Evolutionary conservation across 2,113 vertebrate species (phyloP).

Genomic region (Syngnathus typhle): DNA sequence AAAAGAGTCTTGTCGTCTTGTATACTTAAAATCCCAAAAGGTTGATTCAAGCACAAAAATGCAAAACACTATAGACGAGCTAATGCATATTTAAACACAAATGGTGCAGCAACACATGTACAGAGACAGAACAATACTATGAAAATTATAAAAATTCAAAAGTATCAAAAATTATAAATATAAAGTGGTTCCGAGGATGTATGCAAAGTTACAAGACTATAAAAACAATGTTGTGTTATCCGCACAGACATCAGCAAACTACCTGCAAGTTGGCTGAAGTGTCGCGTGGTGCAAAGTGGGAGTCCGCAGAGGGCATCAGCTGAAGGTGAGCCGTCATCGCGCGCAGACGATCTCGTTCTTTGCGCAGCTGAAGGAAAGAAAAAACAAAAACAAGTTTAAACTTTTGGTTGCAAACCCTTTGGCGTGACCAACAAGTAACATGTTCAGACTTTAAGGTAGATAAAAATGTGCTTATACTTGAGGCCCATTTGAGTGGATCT

Average conservation of each 20-base stretch:
- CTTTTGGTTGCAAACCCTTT: background rate
- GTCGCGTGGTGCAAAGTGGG: constrained; percentile 71
- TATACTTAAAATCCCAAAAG: too few species aligned
- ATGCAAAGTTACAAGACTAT: background rate
- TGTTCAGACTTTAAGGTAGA: background rate
- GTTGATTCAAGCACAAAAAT: too few species aligned
- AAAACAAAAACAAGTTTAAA: constrained; percentile 16
- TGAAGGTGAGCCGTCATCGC: constrained; percentile 97
- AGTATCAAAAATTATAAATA: too few species aligned
- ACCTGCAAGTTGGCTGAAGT: constrained; percentile 67
- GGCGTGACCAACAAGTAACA: background rate
- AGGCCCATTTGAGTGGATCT: background rate
- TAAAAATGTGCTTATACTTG: too few species aligned
- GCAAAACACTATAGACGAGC: too few species aligned
- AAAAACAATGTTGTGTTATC: background rate
- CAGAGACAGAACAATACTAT: too few species aligned
- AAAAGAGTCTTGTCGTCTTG: too few species aligned
- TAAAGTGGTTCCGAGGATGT: too few species aligned
- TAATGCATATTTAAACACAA: background rate
- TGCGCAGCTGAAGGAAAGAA: constrained; percentile 83
- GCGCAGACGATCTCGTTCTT: constrained; percentile 88
- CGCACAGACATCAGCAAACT: constrained; percentile 17
- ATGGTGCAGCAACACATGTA: too few species aligned
- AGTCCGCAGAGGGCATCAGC: constrained; percentile 78
- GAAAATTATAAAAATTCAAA: too few species aligned